Percentiles rank a stretch among this genome's conserved stretches.
These are phyloP conservation scores for Tylochromis polylepis DNA, from an alignment of 2,113 vertebrate genomes.

Conservation along the genomic window DNA sequence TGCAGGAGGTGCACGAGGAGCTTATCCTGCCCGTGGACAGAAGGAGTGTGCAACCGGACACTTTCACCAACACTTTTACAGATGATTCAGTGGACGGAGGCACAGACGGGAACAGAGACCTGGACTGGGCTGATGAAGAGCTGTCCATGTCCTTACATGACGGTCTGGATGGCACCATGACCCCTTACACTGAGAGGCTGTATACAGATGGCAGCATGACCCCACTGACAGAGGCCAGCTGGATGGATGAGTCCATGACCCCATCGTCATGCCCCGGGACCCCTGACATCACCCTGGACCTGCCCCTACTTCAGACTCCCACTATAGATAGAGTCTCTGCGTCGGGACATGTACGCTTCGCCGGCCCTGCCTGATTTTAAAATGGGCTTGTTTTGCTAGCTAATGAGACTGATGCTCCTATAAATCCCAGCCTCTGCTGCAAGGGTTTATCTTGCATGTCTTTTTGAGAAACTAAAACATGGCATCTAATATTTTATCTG, in stretches of 20 bases:
- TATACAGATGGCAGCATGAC: constrained; percentile 70
- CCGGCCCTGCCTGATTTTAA: neutral
- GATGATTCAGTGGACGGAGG: constrained; percentile 61
- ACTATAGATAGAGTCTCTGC: constrained; percentile 84
- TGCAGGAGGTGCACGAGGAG: constrained; percentile 64
- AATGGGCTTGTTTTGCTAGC: neutral
- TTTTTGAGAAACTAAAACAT: neutral
- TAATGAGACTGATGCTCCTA: neutral
- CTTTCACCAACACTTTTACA: constrained; percentile 48
- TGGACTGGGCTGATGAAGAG: constrained; percentile 75
- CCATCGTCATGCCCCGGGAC: constrained; percentile 59
- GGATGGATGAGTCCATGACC: constrained; percentile 69
- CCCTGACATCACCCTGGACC: constrained; percentile 63
- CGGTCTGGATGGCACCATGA: constrained; percentile 58
- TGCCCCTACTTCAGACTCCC: constrained; percentile 69
- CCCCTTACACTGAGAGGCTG: constrained; percentile 69
- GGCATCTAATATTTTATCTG: neutral
- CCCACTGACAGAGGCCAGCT: constrained; percentile 74
- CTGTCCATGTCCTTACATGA: constrained; percentile 67
- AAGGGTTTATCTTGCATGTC: neutral
- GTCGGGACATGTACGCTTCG: constrained; percentile 86
- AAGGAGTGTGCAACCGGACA: constrained; percentile 74
- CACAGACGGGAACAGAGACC: constrained; percentile 66
- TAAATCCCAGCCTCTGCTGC: neutral
- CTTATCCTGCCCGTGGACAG: constrained; percentile 67